These are phyloP conservation scores for Aix galericulata DNA, from an alignment of 2,113 vertebrate genomes.

Conservation along the genomic window DNA sequence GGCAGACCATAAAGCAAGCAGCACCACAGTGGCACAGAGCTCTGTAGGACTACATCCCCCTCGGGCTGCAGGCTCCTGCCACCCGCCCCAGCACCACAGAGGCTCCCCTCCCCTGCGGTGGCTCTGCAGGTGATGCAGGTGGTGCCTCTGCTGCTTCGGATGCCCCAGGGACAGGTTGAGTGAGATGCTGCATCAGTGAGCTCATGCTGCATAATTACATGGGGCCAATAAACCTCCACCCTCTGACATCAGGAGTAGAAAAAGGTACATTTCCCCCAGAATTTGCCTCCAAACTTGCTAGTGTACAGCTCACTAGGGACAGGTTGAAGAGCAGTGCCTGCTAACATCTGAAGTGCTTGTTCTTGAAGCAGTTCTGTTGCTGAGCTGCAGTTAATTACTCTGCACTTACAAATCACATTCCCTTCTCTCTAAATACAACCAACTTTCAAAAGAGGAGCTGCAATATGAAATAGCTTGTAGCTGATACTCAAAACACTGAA, in stretches of 20 bases:
- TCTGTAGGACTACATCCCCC: accelerated
- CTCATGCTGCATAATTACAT: accelerated
- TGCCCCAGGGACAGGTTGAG: not conserved
- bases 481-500: not conserved
- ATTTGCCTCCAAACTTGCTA: not conserved
- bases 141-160: not conserved
- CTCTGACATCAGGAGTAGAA: not conserved
- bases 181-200: not conserved
- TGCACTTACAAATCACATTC: not conserved
- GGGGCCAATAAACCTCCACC: not conserved
- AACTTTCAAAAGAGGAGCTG: not conserved
- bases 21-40: accelerated
- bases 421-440: not conserved
- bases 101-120: not conserved
- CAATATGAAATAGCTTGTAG: not conserved
- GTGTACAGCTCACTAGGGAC: not conserved
- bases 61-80: accelerated
- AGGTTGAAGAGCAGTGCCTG: not conserved
- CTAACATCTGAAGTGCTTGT: not conserved
- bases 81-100: not conserved
- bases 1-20: not conserved
- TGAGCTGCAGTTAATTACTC: not conserved
- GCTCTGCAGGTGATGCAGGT: not conserved
- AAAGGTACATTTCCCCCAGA: not conserved
- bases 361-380: not conserved